Evolutionary conservation across 2,113 vertebrate genomes (phyloP), one percentile per base, ranked within the genome.

Genomic region (Prochilodus magdalenae): DNA sequence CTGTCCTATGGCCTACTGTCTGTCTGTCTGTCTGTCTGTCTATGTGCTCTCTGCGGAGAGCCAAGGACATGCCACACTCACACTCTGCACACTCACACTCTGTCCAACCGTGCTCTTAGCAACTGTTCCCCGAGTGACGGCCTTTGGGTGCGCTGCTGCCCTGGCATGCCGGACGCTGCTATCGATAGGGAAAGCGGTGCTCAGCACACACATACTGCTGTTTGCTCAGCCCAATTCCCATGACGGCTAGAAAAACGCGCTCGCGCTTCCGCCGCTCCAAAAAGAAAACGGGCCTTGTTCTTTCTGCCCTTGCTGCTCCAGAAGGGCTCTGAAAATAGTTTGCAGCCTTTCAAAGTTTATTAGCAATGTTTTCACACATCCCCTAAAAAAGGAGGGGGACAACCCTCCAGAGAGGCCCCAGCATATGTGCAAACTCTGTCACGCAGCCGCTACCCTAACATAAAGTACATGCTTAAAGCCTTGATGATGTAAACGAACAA

Each of bases 211-310:
- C 91, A 93, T 84, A 87, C 90, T 83, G 84, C 87, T 94, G 90
- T 94, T 95, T 94, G 92, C 93, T 92, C 92, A 93, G 87, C 89
- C 91, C 89, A 90, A 93, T 93, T 94, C 93, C 91, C 93, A 93
- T 92, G 92, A 92, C 73, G 72, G 91, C 84, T 90, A 89, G 88
- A 93, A 92, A 44, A 90, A 89, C 84, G 88, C 88, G 84, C 40
- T 91, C 85, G 87, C 89, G 91, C 92, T 92, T 94, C 91, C 89
- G 87, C 86, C 74, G n/a, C 27, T 55, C 59, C 49, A 53, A 60
- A 86, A 91, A 93, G 89, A 91, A 92, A 92, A 92, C 86, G 51
- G 79, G 89, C 91, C 92, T 93, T 94, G 92, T 94, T 91, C 89
- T 87, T 85, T 84, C 86, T 77, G 86, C 87, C 62, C 51, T 71